phyloP scores from a whole-genome alignment of 2,797 vertebrate genomes.

The Podarcis siculus region DNA sequence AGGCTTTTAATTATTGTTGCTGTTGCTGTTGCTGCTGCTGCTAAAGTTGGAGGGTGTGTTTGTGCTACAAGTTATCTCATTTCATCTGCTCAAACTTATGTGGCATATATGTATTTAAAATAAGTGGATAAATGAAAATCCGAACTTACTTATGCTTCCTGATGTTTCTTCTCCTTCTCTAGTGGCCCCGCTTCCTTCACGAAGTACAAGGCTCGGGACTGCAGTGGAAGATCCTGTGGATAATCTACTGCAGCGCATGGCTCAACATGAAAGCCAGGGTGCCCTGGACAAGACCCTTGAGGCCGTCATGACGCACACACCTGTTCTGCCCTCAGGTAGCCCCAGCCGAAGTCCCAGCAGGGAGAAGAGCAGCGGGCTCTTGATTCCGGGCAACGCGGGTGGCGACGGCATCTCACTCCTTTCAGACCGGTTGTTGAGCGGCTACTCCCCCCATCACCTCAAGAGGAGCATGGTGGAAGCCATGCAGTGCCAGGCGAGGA shows the following conservation, averaged over 20 bases:
- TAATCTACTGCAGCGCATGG: conserved; percentile 75
- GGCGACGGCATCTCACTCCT: conserved; percentile 52
- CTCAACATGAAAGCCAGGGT: conserved; percentile 72
- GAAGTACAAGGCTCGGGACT: conserved; percentile 66
- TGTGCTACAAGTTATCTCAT: too few species aligned
- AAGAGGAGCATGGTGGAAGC: conserved; percentile 82
- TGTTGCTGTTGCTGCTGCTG: too few species aligned
- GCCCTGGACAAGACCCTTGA: conserved; percentile 77
- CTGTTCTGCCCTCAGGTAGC: conserved; percentile 68
- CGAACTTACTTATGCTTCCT: conserved; percentile 33
- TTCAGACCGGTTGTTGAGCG: conserved; percentile 69
- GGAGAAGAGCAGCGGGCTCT: conserved; percentile 75
- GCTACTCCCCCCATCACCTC: conserved; percentile 74
- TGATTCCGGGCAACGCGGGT: conserved; percentile 64
- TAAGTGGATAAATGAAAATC: neutral
- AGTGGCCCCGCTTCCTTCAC: conserved; percentile 65
- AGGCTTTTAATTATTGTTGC: neutral
- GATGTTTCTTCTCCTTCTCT: conserved; percentile 54
- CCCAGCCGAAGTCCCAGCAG: conserved; percentile 72
- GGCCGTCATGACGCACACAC: conserved; percentile 58
- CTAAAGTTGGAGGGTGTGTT: too few species aligned
- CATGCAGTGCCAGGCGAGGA: conserved; percentile 82
- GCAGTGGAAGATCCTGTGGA: conserved; percentile 75
- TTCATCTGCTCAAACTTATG: too few species aligned
- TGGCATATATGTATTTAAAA: too few species aligned